Percentiles rank a stretch among this genome's conserved stretches.
These are phyloP conservation scores for Pinna nobilis DNA, from an alignment of 1,140 invertebrate genomes.

Conservation along the genomic window DNA sequence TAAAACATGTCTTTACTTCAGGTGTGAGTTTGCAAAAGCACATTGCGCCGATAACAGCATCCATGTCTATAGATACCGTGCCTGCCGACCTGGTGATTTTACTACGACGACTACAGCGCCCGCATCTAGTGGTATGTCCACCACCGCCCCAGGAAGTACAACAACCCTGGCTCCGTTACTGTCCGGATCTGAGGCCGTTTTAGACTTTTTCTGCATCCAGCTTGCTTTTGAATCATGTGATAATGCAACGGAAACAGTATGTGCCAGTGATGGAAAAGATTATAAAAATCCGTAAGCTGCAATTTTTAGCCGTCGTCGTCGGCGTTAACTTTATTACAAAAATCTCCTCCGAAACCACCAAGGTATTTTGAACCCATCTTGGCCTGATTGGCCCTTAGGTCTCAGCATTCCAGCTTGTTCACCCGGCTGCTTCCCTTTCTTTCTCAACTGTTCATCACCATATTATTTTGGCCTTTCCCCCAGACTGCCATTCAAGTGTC, in stretches of 20 bases:
- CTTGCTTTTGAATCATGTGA: conserved; percentile 1
- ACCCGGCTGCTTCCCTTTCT: no score
- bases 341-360: no score
- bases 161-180: conserved; percentile 8
- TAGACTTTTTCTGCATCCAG: conserved; percentile 23
- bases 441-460: no score
- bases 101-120: not conserved
- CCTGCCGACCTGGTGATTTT: not conserved
- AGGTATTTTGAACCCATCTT: no score
- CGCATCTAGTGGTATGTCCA: not conserved
- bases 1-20: not conserved
- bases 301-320: no score
- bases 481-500: no score
- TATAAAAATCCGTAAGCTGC: conserved; percentile 14
- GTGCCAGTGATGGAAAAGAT: conserved; percentile 3
- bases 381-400: no score
- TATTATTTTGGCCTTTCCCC: no score
- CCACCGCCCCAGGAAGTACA: not conserved
- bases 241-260: not conserved
- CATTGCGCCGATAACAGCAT: conserved; percentile 17
- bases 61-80: not conserved
- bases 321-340: no score
- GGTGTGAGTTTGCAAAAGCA: conserved; percentile 26
- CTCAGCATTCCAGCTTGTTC: no score
- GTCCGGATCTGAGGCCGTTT: conserved; percentile 10